Conservation (phyloP, 2,113 vertebrate genomes). For the Enhydra lutris region DNA sequence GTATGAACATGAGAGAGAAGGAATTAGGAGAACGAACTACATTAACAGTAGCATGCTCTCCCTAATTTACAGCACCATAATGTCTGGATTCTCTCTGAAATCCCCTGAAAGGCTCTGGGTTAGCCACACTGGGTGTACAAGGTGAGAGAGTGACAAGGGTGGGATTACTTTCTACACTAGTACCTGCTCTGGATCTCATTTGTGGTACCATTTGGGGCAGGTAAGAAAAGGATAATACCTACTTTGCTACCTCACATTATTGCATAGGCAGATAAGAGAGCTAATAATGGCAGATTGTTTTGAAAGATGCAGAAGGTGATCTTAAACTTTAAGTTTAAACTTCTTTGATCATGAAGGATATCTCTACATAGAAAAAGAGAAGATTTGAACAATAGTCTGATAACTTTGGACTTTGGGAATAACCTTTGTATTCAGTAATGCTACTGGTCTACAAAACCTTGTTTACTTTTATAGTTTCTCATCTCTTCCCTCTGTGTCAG, state of each 20-base stretch:
- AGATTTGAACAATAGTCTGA: neutral
- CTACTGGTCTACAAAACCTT: neutral
- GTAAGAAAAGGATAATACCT: neutral
- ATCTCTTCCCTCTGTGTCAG: neutral
- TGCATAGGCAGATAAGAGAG: neutral
- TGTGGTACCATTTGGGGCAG: neutral
- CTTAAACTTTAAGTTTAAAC: too few relatives aligned
- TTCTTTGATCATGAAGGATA: neutral
- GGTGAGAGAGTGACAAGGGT: neutral
- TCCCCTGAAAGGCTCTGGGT: neutral
- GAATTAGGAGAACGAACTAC: neutral
- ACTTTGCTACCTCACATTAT: neutral
- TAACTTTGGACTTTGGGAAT: neutral
- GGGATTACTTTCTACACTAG: neutral
- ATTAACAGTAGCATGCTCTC: neutral
- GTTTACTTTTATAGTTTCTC: neutral
- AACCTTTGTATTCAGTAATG: neutral
- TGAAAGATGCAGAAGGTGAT: neutral
- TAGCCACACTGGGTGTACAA: neutral
- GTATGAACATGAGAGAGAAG: neutral
- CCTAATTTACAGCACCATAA: neutral
- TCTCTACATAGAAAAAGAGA: slow-evolving; percentile 4
- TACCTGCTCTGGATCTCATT: neutral
- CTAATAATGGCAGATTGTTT: neutral
- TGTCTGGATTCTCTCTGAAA: neutral